Evolutionary conservation across 2,888 invertebrate species (phyloP), one percentile per base, ranked within the genome.

Genomic region (Trissonchulus latispiculum): DNA sequence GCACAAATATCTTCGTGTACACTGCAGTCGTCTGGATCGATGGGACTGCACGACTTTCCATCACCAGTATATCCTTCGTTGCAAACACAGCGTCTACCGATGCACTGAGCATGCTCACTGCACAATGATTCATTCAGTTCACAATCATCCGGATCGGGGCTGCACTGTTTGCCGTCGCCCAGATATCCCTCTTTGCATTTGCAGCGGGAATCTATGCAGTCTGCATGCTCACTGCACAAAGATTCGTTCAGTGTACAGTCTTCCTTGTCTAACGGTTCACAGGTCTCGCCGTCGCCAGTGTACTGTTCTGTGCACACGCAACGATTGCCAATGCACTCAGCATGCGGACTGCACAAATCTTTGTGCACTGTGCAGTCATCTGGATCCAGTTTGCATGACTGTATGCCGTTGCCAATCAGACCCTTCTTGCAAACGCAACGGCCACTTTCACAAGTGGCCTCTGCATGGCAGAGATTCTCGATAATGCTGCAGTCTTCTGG

Each of bases 391-490:
- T 33, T 15, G 33, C 61, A 70, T 3, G 32, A 15, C 8, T 18
- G 8, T 8, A 78, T 62, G 3, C 80, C 80, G 69, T 81, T 78
- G 64, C 81, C 81, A 62, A 76, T 74, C 73, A 76, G 79, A 15
- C 80, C 81, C n/a, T 76, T 75, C 1, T 77, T 77, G 75, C 81
- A 81, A 62, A 78, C 75, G 64, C 81, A 81, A 80, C 89, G 87
- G 84, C 89, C 93, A 85, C 92, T 92, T 79, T 90, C 90, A 85
- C 95, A 95, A 77, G 90, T 86, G 66, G 66, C 66, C 28, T 64
- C 66, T 28, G 66, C 32, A 33, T 64, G 66, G 28, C 66, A 64
- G 8, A 64, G 31, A 33, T 33, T 33, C n/a, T 29, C 32, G 35
- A 29, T 29, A 18, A 64, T 32, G 8, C 8, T 15, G n/a, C 66